Conservation (phyloP, 2,888 invertebrate genomes). For the Villa cingulata region DNA sequence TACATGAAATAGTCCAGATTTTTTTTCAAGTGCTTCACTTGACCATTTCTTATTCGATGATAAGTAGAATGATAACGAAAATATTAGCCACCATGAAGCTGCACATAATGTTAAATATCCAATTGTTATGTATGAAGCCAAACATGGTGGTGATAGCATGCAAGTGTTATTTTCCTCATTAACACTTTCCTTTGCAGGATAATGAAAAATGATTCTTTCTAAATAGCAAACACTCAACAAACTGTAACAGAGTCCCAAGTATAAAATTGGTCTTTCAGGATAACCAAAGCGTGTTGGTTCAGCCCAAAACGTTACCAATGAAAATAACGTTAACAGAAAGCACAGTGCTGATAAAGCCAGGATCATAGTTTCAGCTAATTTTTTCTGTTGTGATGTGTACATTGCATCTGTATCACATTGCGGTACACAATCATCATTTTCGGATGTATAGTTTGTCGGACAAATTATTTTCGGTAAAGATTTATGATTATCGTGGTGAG, state of each 20-base stretch:
- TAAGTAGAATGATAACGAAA: constrained; percentile 79
- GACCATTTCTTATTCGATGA: constrained; percentile 89
- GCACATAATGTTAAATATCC: constrained; percentile 70
- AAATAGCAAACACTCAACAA: constrained; percentile 62
- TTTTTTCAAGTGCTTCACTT: constrained; percentile 76
- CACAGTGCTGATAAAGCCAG: constrained; percentile 65
- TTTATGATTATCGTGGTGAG: constrained; percentile 7
- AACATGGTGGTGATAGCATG: constrained; percentile 46
- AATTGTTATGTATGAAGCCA: constrained; percentile 58
- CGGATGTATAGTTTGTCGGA: constrained; percentile 46
- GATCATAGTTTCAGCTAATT: constrained; percentile 59
- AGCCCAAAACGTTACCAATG: constrained; percentile 73
- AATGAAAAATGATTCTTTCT: constrained; percentile 46
- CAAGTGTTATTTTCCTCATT: constrained; percentile 29
- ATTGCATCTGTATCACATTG: constrained; percentile 54
- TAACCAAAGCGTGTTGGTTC: constrained; percentile 82
- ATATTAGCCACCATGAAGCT: constrained; percentile 76
- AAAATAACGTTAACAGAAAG: constrained; percentile 68
- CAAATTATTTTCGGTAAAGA: constrained; percentile 33
- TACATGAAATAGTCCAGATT: constrained; percentile 73
- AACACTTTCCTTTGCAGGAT: constrained; percentile 26
- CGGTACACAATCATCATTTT: constrained; percentile 43
- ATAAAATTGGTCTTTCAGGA: constrained; percentile 84
- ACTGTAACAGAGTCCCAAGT: constrained; percentile 77
- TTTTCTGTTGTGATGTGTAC: constrained; percentile 52